A percentile compares a stretch with the other conserved stretches of the same genome.
Conservation (phyloP, 2,888 invertebrate species). For the Tenthredo notha region DNA sequence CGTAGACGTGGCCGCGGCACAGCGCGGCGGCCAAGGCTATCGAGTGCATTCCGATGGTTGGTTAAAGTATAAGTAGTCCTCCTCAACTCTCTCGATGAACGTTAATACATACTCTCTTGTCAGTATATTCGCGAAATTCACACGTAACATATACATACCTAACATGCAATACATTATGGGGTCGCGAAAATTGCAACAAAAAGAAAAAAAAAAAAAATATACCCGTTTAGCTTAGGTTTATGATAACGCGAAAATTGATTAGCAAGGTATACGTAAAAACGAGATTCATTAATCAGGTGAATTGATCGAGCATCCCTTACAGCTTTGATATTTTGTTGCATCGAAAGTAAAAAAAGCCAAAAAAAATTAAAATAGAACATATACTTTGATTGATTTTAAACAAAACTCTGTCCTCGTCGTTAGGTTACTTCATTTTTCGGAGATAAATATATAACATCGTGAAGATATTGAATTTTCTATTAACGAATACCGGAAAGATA, state of each 20-base stretch:
- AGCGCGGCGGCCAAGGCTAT: conserved; percentile 71
- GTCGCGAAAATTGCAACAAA: background rate
- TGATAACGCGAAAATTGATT: background rate
- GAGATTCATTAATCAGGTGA: background rate
- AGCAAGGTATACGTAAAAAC: background rate
- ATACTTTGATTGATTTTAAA: background rate
- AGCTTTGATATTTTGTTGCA: background rate
- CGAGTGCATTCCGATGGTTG: conserved; percentile 70
- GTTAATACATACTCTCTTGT: background rate
- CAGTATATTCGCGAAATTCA: background rate
- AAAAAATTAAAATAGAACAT: background rate
- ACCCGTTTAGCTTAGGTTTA: too few species aligned
- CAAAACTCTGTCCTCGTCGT: background rate
- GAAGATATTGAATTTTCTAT: background rate
- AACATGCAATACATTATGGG: background rate
- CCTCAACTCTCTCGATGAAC: conserved; percentile 12
- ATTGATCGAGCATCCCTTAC: too few species aligned
- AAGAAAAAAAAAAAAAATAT: too few species aligned
- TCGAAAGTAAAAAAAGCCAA: background rate
- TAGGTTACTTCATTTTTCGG: background rate
- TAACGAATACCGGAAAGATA: background rate
- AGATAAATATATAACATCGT: background rate
- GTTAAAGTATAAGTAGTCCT: conserved; percentile 43
- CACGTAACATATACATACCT: background rate
- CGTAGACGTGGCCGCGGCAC: background rate